Percentiles rank a stretch among this genome's conserved stretches.
Conservation (phyloP, 2,113 vertebrate species). For the Tachuris rubrigastra region DNA sequence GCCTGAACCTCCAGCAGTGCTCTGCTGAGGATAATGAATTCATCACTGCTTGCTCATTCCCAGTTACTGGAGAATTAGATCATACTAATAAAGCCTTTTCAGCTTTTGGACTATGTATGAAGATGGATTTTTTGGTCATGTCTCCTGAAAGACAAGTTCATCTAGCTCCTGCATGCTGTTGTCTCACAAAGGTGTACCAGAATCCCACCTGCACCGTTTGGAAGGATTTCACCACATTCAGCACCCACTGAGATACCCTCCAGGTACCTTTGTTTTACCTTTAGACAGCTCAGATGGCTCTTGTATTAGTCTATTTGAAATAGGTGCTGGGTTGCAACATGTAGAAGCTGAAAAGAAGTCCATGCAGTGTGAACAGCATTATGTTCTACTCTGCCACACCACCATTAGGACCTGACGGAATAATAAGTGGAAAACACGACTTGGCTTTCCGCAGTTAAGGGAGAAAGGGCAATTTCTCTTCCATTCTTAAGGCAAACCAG, state of each 20-base stretch:
- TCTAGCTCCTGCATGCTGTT: not conserved
- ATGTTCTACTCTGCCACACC: not conserved
- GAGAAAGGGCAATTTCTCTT: not conserved
- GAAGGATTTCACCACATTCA: not conserved
- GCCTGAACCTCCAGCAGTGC: not conserved
- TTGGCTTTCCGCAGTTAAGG: not conserved
- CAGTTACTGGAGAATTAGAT: not conserved
- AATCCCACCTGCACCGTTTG: not conserved
- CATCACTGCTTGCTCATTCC: not conserved
- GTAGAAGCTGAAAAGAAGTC: not conserved
- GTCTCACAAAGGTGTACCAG: not conserved
- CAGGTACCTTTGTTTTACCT: not conserved
- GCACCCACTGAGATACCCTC: not conserved
- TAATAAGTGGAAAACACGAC: not conserved
- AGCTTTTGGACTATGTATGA: not conserved
- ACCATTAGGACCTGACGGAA: not conserved
- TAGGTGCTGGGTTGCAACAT: not conserved
- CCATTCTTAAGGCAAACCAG: not conserved
- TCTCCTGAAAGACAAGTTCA: not conserved
- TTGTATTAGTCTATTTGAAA: not conserved
- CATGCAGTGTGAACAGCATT: not conserved
- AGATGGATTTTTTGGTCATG: not conserved
- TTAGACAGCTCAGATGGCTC: not conserved
- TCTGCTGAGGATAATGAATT: not conserved
- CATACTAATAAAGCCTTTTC: not conserved